phyloP scores from a whole-genome alignment of 2,113 vertebrate genomes.

The Propithecus coquereli region DNA sequence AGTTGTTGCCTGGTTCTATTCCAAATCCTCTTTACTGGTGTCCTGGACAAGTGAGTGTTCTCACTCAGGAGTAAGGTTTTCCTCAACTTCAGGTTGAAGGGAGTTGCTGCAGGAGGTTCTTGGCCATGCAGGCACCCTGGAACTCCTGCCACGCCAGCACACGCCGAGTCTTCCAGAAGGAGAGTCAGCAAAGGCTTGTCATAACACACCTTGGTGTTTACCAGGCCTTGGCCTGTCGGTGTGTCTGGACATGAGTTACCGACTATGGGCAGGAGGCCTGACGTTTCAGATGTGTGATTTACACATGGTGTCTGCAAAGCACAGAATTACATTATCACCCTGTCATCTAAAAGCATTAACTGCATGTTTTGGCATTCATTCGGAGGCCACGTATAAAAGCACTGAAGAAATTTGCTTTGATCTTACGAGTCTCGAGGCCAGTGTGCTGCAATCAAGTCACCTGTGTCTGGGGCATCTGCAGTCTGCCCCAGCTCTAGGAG shows the following conservation, averaged over 20 bases:
- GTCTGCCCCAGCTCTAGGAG: background rate
- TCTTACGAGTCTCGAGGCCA: background rate
- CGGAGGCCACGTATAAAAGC: background rate
- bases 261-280: background rate
- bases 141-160: rapidly evolving
- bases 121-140: background rate
- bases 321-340: background rate
- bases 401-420: background rate
- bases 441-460: background rate
- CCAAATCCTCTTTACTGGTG: background rate
- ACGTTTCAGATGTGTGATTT: background rate
- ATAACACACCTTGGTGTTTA: background rate
- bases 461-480: background rate
- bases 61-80: background rate
- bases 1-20: background rate
- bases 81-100: background rate
- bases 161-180: background rate
- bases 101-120: background rate
- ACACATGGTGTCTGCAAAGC: background rate
- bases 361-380: background rate
- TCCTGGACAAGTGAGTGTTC: background rate
- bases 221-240: background rate
- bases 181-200: background rate
- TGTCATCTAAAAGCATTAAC: background rate
- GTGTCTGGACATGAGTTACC: background rate